Conservation (phyloP, 2,888 invertebrate species). For the Lasioglossum villosulum region DNA sequence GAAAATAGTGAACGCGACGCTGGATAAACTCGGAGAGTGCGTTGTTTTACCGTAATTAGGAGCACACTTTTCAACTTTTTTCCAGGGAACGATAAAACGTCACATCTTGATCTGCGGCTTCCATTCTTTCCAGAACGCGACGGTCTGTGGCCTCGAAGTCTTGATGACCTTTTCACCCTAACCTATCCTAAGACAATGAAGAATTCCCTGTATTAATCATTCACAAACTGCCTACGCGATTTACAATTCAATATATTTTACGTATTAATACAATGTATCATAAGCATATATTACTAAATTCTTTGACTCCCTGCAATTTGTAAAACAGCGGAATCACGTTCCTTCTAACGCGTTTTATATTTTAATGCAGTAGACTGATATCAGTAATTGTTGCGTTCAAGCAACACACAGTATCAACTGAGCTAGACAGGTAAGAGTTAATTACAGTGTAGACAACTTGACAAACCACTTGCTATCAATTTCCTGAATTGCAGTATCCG, state of each 20-base stretch:
- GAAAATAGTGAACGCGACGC: slow-evolving; percentile 78
- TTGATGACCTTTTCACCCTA: slow-evolving; percentile 22
- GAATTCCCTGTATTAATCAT: not conserved
- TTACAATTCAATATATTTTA: not conserved
- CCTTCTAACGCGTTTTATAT: not conserved
- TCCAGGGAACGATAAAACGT: slow-evolving; percentile 70
- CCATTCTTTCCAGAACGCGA: slow-evolving; percentile 37
- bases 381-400: not conserved
- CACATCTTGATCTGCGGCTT: slow-evolving; percentile 54
- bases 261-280: not conserved
- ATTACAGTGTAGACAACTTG: not conserved
- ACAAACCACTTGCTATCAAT: not conserved
- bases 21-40: slow-evolving; percentile 75
- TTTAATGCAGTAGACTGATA: not conserved
- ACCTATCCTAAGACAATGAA: not conserved
- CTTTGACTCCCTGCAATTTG: not conserved
- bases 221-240: not conserved
- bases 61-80: slow-evolving; percentile 80
- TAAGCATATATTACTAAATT: not conserved
- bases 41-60: slow-evolving; percentile 82
- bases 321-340: not conserved
- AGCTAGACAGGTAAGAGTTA: not conserved
- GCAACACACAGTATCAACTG: not conserved
- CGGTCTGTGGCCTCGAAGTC: slow-evolving; percentile 26
- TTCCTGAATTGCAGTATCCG: not conserved